Conservation (phyloP, 2,888 invertebrate species). For the Leptinotarsa haldemani region DNA sequence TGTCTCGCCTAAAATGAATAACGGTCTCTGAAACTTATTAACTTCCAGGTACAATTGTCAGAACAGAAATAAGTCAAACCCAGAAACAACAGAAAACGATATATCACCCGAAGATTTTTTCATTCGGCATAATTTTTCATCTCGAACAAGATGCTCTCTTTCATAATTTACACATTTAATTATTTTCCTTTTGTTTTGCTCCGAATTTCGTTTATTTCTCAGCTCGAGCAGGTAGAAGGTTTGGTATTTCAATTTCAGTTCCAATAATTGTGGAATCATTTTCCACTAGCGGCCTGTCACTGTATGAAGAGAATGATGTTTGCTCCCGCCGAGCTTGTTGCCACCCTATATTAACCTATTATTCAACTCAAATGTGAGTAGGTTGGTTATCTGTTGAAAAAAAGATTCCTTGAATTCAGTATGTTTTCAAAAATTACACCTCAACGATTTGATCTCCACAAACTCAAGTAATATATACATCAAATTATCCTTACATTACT, state of each 20-base stretch:
- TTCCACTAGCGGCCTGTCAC: neutral
- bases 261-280: conserved; percentile 6
- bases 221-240: conserved; percentile 22
- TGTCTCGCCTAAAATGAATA: conserved; percentile 21
- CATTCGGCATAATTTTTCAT: conserved; percentile 32
- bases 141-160: conserved; percentile 24
- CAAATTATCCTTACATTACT: no score
- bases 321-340: no score
- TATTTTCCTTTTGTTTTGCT: conserved; percentile 59
- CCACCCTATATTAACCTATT: no score
- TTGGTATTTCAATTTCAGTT: conserved; percentile 10
- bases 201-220: conserved; percentile 52
- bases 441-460: no score
- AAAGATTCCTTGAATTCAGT: no score
- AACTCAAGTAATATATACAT: no score
- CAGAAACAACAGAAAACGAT: conserved; percentile 59
- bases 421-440: no score
- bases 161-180: conserved; percentile 63
- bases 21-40: conserved; percentile 46
- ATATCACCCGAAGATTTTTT: conserved; percentile 63
- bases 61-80: conserved; percentile 58
- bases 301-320: no score
- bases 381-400: no score
- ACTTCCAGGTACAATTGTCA: conserved; percentile 60
- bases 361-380: no score